Evolutionary conservation across 2,797 vertebrate species (phyloP).

Genomic region (Thamnophis elegans): DNA sequence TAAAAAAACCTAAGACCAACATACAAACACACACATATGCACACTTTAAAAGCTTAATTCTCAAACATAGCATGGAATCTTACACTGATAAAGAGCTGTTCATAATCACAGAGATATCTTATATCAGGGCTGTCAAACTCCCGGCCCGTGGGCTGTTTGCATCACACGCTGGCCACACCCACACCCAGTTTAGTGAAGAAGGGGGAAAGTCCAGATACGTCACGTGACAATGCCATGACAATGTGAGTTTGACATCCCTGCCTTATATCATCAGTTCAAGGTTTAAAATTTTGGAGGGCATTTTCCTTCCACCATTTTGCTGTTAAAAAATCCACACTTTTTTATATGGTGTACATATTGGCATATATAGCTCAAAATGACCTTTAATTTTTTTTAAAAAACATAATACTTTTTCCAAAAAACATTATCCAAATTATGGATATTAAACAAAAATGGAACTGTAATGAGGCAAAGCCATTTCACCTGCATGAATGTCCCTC

Average conservation of each 20-base stretch:
- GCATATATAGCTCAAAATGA: not conserved
- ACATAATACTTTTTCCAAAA: not conserved
- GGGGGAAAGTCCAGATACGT: no score
- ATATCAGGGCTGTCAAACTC: not conserved
- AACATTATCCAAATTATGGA: not conserved
- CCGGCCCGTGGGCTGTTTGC: accelerated
- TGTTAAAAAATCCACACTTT: not conserved
- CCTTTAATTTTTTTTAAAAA: not conserved
- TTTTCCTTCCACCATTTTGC: not conserved
- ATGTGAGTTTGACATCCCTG: no score
- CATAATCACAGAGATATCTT: not conserved
- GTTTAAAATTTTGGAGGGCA: not conserved
- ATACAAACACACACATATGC: not conserved
- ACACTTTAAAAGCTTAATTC: not conserved
- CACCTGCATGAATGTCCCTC: not conserved
- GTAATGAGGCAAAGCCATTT: not conserved
- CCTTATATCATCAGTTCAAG: not conserved
- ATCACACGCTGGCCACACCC: no score
- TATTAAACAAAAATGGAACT: not conserved
- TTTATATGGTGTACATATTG: not conserved
- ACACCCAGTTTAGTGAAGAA: no score
- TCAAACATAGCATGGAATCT: not conserved
- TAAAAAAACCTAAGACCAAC: not conserved
- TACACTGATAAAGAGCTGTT: not conserved
- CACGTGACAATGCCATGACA: no score